Evolutionary conservation across 2,888 invertebrate species (phyloP).

Genomic region (Lasioglossum leucozonium): DNA sequence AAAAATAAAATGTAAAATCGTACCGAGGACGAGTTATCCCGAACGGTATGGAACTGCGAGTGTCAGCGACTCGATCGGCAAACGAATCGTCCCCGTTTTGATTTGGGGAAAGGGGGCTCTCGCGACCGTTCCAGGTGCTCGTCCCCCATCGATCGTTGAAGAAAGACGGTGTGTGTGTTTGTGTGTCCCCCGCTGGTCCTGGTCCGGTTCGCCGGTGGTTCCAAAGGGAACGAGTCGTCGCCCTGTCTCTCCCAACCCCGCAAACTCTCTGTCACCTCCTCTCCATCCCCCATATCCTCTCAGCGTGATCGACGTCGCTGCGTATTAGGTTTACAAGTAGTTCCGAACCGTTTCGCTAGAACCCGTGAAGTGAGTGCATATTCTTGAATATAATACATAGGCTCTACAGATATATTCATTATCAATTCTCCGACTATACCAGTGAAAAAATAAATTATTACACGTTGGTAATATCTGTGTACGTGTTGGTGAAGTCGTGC

Average conservation of each 20-base stretch:
- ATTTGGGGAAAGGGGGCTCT: not conserved
- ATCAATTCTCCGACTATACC: slow-evolving; percentile 81
- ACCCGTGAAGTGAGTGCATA: slow-evolving; percentile 80
- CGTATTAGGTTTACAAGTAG: slow-evolving; percentile 45
- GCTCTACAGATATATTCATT: slow-evolving; percentile 83
- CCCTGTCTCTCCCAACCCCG: not conserved
- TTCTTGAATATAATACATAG: slow-evolving; percentile 83
- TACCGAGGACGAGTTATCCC: slow-evolving; percentile 77
- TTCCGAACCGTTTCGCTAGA: slow-evolving; percentile 73
- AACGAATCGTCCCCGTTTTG: slow-evolving; percentile 32
- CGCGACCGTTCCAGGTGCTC: not conserved
- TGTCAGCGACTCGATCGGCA: slow-evolving; percentile 49
- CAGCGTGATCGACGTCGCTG: not conserved
- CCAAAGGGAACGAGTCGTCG: slow-evolving; percentile 25
- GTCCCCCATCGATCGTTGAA: slow-evolving; percentile 17
- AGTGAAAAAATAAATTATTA: slow-evolving; percentile 85
- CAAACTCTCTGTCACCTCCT: not conserved
- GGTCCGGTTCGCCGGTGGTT: slow-evolving; percentile 32
- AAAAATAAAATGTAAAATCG: slow-evolving; percentile 84
- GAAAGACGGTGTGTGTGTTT: slow-evolving; percentile 26
- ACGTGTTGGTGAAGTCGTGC: slow-evolving; percentile 66
- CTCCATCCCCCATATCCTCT: not conserved
- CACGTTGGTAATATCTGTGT: slow-evolving; percentile 81
- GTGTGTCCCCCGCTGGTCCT: slow-evolving; percentile 39
- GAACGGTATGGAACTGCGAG: slow-evolving; percentile 73